Evolutionary conservation across 1,140 invertebrate species (phyloP).

Genomic region (Drosophila kohkoa): DNA sequence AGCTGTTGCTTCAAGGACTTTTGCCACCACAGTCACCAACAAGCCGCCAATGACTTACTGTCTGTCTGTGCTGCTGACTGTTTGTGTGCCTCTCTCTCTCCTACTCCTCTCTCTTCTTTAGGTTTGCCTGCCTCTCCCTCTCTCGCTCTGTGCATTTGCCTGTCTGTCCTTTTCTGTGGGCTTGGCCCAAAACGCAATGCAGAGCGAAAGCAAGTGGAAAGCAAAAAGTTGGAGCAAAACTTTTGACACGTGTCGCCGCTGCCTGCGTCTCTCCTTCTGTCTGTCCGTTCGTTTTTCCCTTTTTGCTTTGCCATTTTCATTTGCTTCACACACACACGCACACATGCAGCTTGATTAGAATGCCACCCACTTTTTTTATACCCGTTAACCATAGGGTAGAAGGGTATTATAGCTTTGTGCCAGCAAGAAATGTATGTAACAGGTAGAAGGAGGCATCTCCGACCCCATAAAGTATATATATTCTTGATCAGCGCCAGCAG

Average conservation of each 20-base stretch:
- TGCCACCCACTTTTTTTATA: constrained; percentile 30
- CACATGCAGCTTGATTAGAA: constrained; percentile 19
- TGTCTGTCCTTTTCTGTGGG: background rate
- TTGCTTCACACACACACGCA: constrained; percentile 3
- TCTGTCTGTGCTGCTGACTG: background rate
- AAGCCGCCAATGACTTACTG: constrained; percentile 6
- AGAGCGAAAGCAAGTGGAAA: constrained; percentile 15
- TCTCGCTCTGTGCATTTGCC: background rate
- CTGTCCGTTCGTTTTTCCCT: background rate
- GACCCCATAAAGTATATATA: too few relatives aligned
- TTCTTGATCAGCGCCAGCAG: too few relatives aligned
- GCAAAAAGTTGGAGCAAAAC: constrained; percentile 35
- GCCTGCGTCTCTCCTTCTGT: background rate
- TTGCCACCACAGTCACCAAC: constrained; percentile 36
- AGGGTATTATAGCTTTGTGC: too few relatives aligned
- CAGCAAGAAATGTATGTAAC: too few relatives aligned
- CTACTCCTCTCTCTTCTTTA: too few relatives aligned
- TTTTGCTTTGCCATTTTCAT: constrained; percentile 17
- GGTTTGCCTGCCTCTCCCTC: background rate
- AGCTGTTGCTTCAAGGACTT: constrained; percentile 77
- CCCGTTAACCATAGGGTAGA: too few relatives aligned
- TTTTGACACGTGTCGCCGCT: constrained; percentile 49
- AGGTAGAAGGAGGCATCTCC: too few relatives aligned
- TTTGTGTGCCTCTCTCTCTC: too few relatives aligned
- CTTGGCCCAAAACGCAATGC: constrained; percentile 26